Conservation (phyloP, 2,113 vertebrate species). For the Bucco capensis region DNA sequence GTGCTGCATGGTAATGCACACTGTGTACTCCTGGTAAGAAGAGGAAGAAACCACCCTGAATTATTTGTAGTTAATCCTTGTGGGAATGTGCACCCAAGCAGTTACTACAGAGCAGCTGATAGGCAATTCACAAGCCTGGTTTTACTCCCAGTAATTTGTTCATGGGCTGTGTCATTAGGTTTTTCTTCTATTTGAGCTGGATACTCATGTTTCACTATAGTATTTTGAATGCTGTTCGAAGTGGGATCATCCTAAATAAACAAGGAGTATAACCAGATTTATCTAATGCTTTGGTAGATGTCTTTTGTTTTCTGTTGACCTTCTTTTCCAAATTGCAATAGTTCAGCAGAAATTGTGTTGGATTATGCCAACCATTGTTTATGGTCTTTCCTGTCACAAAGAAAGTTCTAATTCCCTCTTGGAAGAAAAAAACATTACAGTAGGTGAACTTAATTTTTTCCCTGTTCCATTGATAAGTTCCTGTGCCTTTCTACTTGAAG, state of each 20-base stretch:
- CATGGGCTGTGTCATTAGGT: background rate
- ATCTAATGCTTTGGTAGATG: background rate
- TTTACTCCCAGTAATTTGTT: background rate
- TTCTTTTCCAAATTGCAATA: background rate
- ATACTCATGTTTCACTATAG: background rate
- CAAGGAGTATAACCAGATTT: background rate
- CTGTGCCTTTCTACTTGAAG: background rate
- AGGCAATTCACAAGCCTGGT: background rate
- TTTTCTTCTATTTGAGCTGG: background rate
- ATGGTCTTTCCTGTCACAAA: background rate
- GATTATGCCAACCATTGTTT: background rate
- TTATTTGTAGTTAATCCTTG: background rate
- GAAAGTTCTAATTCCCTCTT: background rate
- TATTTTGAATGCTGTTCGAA: background rate
- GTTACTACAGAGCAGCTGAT: background rate
- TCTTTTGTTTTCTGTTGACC: background rate
- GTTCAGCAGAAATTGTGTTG: background rate
- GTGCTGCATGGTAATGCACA: background rate
- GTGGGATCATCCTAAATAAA: background rate
- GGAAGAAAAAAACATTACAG: background rate
- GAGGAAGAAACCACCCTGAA: background rate
- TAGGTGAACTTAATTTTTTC: background rate
- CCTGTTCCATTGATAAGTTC: background rate
- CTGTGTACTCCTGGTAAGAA: background rate
- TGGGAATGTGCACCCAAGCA: background rate